Conservation (phyloP, 2,797 vertebrate species). For the Clarias fuscus region DNA sequence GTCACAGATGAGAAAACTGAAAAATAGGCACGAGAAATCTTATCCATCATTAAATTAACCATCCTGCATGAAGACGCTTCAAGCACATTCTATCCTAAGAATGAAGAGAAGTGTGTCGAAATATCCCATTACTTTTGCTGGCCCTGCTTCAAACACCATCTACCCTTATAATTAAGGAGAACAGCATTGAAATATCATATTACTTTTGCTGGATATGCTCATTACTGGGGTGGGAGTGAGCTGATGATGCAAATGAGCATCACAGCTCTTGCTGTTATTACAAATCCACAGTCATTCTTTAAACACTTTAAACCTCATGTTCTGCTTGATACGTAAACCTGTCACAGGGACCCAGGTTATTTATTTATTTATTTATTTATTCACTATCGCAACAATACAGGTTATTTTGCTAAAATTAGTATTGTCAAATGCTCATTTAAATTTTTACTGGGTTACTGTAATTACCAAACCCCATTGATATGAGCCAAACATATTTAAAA, state of each 20-base stretch:
- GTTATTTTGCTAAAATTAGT: not conserved
- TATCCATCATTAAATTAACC: not conserved
- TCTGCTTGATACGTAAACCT: not conserved
- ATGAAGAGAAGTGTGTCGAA: not conserved
- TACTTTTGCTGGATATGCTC: not conserved
- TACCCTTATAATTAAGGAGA: not conserved
- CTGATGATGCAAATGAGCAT: no score
- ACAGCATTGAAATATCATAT: not conserved
- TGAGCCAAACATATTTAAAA: not conserved
- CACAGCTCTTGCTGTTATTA: not conserved
- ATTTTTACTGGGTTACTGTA: not conserved
- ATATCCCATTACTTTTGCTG: not conserved
- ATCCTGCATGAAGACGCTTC: not conserved
- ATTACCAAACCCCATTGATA: not conserved
- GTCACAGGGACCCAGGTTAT: not conserved
- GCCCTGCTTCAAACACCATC: not conserved
- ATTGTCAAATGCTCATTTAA: not conserved
- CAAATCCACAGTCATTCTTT: not conserved
- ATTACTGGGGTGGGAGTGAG: not conserved
- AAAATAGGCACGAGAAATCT: slow-evolving; percentile 27
- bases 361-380: not conserved
- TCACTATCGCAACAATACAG: not conserved
- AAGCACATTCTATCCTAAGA: not conserved
- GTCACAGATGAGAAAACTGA: slow-evolving; percentile 90
- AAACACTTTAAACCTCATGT: not conserved